Evolutionary conservation across 2,113 vertebrate species (phyloP), one percentile per base, ranked within the genome.

Genomic region (Danio rerio): DNA sequence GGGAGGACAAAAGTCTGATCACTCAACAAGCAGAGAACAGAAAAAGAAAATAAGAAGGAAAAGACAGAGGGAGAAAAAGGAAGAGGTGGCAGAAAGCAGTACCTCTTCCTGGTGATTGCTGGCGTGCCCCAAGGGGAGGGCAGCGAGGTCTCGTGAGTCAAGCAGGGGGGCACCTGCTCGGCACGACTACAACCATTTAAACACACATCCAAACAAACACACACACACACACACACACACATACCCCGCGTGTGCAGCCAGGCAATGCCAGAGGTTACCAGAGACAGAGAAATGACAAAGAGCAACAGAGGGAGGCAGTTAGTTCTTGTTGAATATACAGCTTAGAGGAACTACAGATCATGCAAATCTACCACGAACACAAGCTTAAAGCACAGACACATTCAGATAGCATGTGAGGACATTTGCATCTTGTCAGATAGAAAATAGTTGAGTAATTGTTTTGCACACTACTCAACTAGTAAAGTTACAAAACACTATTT

Each of bases 81-180:
- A 80, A 79, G 78, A 86, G 85, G 83, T 65, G 80, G 87, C 85
- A 86, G 88, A 90, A 90, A 84, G 91, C 91, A 89, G 94, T 98
- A 99, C 98, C 98, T 99, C 98, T 99, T 99, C 92, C 97, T 96
- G 94, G 96, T 91, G 94, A 99, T 95, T 87, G 96, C 97, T 92
- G 98, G 98, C n/a, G 97, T 99, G 84, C 97, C 97, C 98, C 98
- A 99, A 47, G 98, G 98, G 91, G 98, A 99, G 94, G 98, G 98
- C 89, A 99, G 96, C 89, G 97, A 97, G 93, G 96, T 97, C 95
- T 99, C 98, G 85, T 96, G 97, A 94, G 96, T 97, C 96, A 99
- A 95, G 94, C 97, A 99, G 92, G 97, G 97, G 92, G 97, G 98
- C 80, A 98, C 94, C 94, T 99, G 98, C 92, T 99, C 98, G 88